Percentiles rank a stretch among this genome's conserved stretches.
phyloP scores from a whole-genome alignment of 2,888 invertebrate genomes.

The Anarsia innoxiella region DNA sequence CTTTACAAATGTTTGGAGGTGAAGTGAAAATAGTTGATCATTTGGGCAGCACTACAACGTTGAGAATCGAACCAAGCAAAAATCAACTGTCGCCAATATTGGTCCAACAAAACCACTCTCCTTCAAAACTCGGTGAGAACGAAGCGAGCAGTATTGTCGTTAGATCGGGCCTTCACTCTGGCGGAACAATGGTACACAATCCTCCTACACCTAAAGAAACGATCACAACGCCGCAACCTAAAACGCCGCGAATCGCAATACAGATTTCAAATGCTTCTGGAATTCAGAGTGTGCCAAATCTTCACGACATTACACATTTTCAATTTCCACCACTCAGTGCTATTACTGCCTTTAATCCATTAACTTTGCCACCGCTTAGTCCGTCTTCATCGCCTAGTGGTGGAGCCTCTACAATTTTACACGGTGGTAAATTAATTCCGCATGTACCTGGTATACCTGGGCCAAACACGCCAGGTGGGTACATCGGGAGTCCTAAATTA shows the following conservation, averaged over 20 bases:
- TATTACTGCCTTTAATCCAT: slow-evolving; percentile 81
- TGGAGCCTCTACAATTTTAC: slow-evolving; percentile 77
- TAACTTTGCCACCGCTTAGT: slow-evolving; percentile 77
- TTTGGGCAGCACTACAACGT: slow-evolving; percentile 80
- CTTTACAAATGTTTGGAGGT: slow-evolving; percentile 83
- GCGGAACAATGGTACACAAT: slow-evolving; percentile 84
- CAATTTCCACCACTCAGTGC: slow-evolving; percentile 81
- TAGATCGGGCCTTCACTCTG: slow-evolving; percentile 87
- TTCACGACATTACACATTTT: slow-evolving; percentile 71
- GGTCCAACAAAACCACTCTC: slow-evolving; percentile 64
- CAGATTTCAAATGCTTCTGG: slow-evolving; percentile 69
- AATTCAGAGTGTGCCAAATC: slow-evolving; percentile 71
- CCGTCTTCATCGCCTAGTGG: slow-evolving; percentile 61
- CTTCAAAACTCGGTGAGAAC: slow-evolving; percentile 56
- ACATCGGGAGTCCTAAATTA: slow-evolving; percentile 35
- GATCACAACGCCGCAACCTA: slow-evolving; percentile 53
- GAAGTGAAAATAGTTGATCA: slow-evolving; percentile 85
- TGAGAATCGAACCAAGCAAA: slow-evolving; percentile 80
- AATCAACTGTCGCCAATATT: slow-evolving; percentile 73
- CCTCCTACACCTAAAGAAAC: slow-evolving; percentile 70
- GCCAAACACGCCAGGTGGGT: slow-evolving; percentile 78
- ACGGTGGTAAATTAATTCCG: slow-evolving; percentile 85
- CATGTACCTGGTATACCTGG: slow-evolving; percentile 93
- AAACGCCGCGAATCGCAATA: slow-evolving; percentile 69
- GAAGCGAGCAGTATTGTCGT: slow-evolving; percentile 84